Evolutionary conservation across 1,140 invertebrate genomes (phyloP).

Genomic region (Panagrolaimus sp.): DNA sequence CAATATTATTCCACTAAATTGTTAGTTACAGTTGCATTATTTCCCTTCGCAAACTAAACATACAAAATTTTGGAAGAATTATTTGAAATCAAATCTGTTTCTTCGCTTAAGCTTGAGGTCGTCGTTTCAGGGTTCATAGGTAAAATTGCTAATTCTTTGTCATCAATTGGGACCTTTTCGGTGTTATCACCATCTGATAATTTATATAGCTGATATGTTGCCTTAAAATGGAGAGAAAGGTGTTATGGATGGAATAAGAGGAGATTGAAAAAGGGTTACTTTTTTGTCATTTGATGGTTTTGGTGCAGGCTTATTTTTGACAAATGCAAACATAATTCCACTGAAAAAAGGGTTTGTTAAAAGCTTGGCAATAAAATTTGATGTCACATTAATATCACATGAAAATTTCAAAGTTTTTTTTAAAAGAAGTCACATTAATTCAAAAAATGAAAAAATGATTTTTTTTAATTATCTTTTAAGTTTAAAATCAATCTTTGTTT

Average conservation of each 20-base stretch:
- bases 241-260: neutral
- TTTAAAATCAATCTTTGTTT: too few species aligned
- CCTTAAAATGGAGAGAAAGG: neutral
- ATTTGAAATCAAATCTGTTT: too few species aligned
- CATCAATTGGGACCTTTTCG: conserved; percentile 5
- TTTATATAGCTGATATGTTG: neutral
- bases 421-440: too few species aligned
- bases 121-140: neutral
- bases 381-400: too few species aligned
- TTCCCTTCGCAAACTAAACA: too few species aligned
- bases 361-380: neutral
- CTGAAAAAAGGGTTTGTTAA: neutral
- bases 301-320: conserved; percentile 7
- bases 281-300: neutral
- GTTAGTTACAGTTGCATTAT: neutral
- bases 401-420: too few species aligned
- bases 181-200: neutral
- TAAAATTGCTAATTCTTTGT: neutral
- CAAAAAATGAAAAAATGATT: too few species aligned
- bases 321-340: conserved; percentile 8
- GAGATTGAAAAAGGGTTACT: conserved; percentile 16
- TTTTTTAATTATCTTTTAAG: too few species aligned
- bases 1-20: conserved; percentile 28
- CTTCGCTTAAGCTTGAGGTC: too few species aligned
- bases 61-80: too few species aligned